Evolutionary conservation across 1,140 invertebrate species (phyloP).

Genomic region (Amyelois transitella): DNA sequence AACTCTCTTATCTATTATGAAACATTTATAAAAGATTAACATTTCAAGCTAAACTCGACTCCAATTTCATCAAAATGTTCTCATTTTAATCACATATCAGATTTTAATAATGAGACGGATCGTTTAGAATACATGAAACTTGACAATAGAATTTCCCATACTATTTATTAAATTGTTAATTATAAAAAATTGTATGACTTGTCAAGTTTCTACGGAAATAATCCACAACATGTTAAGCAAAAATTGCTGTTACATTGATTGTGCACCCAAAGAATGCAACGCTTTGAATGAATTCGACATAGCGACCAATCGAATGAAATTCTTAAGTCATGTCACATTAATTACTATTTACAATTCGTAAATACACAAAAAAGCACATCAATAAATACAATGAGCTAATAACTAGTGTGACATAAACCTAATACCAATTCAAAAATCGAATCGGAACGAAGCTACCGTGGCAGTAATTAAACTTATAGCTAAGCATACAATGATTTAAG

Average conservation of each 20-base stretch:
- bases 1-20: no score
- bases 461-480: conserved; percentile 44
- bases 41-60: no score
- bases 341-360: no score
- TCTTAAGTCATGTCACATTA: conserved; percentile 4
- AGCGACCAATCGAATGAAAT: conserved; percentile 19
- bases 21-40: no score
- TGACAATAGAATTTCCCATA: background rate
- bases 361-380: no score
- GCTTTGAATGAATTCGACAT: background rate
- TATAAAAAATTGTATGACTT: background rate
- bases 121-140: background rate
- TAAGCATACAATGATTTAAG: conserved; percentile 63
- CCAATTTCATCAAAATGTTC: no score
- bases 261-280: conserved; percentile 44
- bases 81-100: no score
- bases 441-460: conserved; percentile 39
- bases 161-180: background rate
- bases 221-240: background rate
- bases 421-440: conserved; percentile 17
- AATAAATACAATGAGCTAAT: background rate
- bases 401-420: conserved; percentile 4
- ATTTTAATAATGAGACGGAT: background rate
- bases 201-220: background rate
- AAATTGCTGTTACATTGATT: conserved; percentile 37